Percentiles rank a stretch among this genome's conserved stretches.
These are phyloP conservation scores for Peromyscus maniculatus DNA, from an alignment of 2,113 vertebrate genomes.

Conservation along the genomic window DNA sequence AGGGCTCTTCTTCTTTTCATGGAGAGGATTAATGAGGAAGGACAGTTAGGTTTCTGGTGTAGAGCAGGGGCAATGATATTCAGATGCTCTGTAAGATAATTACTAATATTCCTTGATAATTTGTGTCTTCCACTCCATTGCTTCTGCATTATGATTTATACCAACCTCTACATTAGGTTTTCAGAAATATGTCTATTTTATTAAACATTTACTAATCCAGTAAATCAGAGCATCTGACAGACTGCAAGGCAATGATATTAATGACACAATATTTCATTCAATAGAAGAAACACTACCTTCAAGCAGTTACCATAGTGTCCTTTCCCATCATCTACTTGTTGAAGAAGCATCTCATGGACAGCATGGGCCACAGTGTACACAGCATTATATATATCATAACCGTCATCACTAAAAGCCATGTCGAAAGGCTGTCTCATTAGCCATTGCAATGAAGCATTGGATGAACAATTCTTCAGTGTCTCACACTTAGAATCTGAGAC, in stretches of 20 bases:
- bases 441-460: background rate
- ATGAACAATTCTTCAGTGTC: background rate
- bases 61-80: background rate
- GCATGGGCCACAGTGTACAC: background rate
- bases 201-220: background rate
- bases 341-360: background rate
- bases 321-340: no score
- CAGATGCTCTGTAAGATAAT: background rate
- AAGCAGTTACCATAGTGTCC: rapidly evolving
- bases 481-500: background rate
- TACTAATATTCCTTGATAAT: background rate
- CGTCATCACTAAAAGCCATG: background rate
- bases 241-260: background rate
- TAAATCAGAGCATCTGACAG: background rate
- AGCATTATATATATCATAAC: background rate
- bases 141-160: background rate
- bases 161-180: background rate
- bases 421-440: background rate
- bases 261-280: background rate
- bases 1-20: background rate
- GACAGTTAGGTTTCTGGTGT: background rate
- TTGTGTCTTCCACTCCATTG: background rate
- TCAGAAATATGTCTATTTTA: no score
- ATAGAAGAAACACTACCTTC: background rate
- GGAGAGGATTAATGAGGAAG: background rate